Base-by-base conservation (phyloP, 2,888 invertebrate genomes). In the Fragum fragum region DNA sequence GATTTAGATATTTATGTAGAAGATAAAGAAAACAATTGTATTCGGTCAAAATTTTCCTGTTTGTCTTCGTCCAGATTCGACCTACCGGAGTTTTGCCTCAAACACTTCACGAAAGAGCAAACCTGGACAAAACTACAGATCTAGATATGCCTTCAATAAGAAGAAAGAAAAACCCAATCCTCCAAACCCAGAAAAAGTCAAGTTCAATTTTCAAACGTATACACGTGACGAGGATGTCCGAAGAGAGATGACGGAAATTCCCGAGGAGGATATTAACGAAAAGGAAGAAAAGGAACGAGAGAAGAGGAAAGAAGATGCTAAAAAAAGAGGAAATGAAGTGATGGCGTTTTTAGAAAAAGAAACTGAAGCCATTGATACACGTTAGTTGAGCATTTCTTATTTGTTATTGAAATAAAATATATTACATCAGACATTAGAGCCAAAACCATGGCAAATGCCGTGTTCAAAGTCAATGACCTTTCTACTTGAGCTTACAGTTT, bases 361-460 rank as follows among this genome's bases (percentile, higher is more conserved):
- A 69, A 80, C 93, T 6, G 90, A 88, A 55, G 83, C 88, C 2
- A 92, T 94, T 52, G 91, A 92, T 63, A 84, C 87, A 70, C 88
- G 93, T 93, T 87, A 83, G 84, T 76, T n/a, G n/a, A n/a, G n/a
- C n/a, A n/a, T n/a, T n/a, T n/a, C n/a, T n/a, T n/a, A n/a, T n/a
- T n/a, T n/a, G n/a, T n/a, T n/a, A n/a, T n/a, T n/a, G n/a, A n/a
- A n/a, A n/a, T n/a, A n/a, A n/a, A n/a, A n/a, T n/a, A n/a, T n/a
- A n/a, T n/a, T n/a, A n/a, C n/a, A n/a, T n/a, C n/a, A n/a, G n/a
- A n/a, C n/a, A n/a, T n/a, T n/a, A n/a, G n/a, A n/a, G n/a, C n/a
- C n/a, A n/a, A n/a, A n/a, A n/a, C n/a, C n/a, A n/a, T n/a, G n/a
- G n/a, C n/a, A n/a, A n/a, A n/a, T n/a, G n/a, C n/a, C n/a, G n/a